Base-by-base conservation (phyloP, 2,113 vertebrate genomes). In the Girardinichthys multiradiatus region DNA sequence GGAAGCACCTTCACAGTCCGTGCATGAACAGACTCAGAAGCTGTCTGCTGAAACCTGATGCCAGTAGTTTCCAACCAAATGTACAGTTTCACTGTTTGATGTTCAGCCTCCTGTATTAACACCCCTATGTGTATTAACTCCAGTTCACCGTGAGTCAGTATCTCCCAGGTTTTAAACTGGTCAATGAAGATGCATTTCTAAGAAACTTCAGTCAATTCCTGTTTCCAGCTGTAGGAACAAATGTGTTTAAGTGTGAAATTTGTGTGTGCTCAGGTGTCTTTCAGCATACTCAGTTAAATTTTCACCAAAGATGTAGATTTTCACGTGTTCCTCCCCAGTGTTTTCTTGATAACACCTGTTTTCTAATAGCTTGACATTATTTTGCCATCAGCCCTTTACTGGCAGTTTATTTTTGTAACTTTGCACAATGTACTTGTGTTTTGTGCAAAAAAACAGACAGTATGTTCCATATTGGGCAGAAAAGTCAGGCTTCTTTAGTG, bases 221-320 rank as follows among this genome's bases (percentile, higher is more conserved):
- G 10, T 45, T 88, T 79, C 64, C 57, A 74, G 76, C 37, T 76
- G 75, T 68, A 64, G 74, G 77, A 68, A 67, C n/a, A 59, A 72
- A 68, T 21, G 21, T 8, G 48, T 54, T 54, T 54, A 21, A 72
- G 27, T 61, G 57, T 58, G 81, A 30, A 29, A 60, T 73, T 28
- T 71, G 76, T 72, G 86, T 78, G 81, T 74, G 84, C 74, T 82
- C 72, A 81, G 68, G 76, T 61, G 74, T 78, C 74, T 82, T 76
- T 54, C 74, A 83, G 79, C 80, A 85, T 86, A 82, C 73, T 85
- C 87, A 90, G 87, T 91, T 78, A 82, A 90, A 86, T 87, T 88
- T 92, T 89, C 93, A 92, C 93, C 94, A 95, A 95, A 95, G 94
- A 94, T 86, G 91, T 91, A 89, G 86, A 91, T 93, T 89, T 92